These are phyloP conservation scores for Ophion obscuratus DNA, from an alignment of 2,888 invertebrate genomes.

Conservation along the genomic window DNA sequence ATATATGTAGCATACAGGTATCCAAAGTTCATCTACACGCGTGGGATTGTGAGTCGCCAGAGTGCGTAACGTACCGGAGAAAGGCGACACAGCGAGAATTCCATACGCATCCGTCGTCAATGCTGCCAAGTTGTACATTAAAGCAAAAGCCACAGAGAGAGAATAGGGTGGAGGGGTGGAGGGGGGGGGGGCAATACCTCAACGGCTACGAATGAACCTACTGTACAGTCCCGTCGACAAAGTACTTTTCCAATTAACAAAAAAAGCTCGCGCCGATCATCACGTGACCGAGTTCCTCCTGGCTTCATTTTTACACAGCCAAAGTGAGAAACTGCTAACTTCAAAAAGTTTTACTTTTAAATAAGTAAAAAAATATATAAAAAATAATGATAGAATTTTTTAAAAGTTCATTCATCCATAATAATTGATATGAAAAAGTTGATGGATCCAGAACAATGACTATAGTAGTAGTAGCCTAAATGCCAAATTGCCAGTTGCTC, in stretches of 20 bases:
- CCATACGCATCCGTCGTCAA: constrained; percentile 49
- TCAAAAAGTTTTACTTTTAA: no score
- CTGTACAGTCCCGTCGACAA: not conserved
- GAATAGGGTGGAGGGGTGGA: not conserved
- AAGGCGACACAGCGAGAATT: constrained; percentile 60
- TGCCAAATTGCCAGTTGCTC: no score
- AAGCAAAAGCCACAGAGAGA: not conserved
- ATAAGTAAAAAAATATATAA: no score
- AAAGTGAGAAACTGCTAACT: no score
- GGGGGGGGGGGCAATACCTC: not conserved
- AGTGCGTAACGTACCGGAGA: constrained; percentile 54
- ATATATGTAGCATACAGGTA: constrained; percentile 2
- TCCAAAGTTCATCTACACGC: constrained; percentile 27
- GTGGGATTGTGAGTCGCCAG: constrained; percentile 49
- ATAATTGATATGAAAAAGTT: no score
- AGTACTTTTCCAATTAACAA: not conserved
- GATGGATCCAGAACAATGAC: no score
- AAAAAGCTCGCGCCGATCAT: no score
- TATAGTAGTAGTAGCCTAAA: no score
- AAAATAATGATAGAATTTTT: no score
- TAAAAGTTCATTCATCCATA: no score
- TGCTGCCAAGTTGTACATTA: constrained; percentile 19
- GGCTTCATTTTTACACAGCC: no score
- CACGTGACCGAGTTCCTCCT: no score
- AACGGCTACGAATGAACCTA: not conserved